Base-by-base conservation (phyloP, 2,797 vertebrate genomes). In the Acanthurus lineatus region DNA sequence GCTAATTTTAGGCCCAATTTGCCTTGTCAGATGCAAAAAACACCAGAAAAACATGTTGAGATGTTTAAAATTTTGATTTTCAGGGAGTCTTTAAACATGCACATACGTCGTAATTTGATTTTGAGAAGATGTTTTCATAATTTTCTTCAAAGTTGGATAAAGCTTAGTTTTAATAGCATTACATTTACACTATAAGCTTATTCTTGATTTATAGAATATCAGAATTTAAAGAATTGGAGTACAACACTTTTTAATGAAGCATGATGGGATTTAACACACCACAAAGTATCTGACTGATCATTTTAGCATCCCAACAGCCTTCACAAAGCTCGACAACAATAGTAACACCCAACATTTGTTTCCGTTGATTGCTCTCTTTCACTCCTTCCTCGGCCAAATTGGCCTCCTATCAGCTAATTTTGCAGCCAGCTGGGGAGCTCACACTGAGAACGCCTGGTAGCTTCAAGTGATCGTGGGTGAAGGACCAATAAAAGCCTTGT, bases 321-420 rank as follows among this genome's bases (percentile, higher is more conserved):
- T 57, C 52, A 60, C 78, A 62, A 69, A 74, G 61, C 69, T 64
- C 66, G 17, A 44, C 52, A 59, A 79, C 75, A 75, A 70, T 63
- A 81, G 61, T 79, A 84, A 78, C 86, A 83, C 84, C 54, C 62
- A 79, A 16, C 67, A 80, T 78, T 88, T 86, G 73, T 87, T 81
- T 65, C 66, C 70, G 79, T 25, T 72, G 81, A 85, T 81, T 82
- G 69, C 73, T 76, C 47, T 73, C 54, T 84, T 78, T 82, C 72
- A 49, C 63, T 63, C 38, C 16, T 32, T 71, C 63, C 59, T 47
- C 28, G 61, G 81, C 76, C 66, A 79, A 80, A 69, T 79, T 81
- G 73, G 82, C 75, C 51, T 73, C 52, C 49, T 52, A 40, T 84
- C 78, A 71, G 78, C 67, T 53, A 38, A 40, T 71, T 32, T 58